Evolutionary conservation across 2,113 vertebrate species (phyloP).

Genomic region (Melospiza melodia): DNA sequence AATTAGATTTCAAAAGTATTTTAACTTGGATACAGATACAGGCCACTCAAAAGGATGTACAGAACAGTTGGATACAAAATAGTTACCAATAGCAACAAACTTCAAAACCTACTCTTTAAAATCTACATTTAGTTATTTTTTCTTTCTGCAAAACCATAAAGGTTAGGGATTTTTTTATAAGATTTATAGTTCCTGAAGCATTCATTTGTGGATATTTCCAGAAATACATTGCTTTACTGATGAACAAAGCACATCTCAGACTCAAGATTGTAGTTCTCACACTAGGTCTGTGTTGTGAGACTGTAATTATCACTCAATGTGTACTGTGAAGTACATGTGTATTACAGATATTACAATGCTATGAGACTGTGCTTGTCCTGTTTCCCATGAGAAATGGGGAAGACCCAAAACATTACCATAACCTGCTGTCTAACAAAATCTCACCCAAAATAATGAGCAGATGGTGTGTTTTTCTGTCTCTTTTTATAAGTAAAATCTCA

Average conservation of each 20-base stretch:
- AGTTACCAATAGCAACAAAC: neutral
- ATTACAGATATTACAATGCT: fast-evolving
- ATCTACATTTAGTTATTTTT: fast-evolving
- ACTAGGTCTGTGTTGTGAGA: neutral
- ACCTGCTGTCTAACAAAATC: neutral
- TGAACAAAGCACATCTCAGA: neutral
- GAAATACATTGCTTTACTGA: neutral
- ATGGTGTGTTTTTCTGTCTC: neutral
- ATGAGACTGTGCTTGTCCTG: neutral
- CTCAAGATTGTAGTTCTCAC: neutral
- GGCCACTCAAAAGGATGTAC: neutral
- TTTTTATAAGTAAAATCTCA: neutral
- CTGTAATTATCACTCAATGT: fast-evolving
- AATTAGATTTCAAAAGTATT: neutral
- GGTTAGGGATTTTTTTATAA: neutral
- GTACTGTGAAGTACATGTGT: neutral
- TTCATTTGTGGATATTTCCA: neutral
- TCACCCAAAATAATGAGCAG: neutral
- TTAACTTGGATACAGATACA: neutral
- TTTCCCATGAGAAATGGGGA: neutral
- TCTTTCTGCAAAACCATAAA: neutral
- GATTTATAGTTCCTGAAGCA: neutral
- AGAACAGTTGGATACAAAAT: neutral
- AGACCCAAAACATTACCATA: neutral
- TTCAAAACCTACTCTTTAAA: neutral